A percentile compares a stretch with the other conserved stretches of the same genome.
Conservation (phyloP, 2,113 vertebrate genomes). For the Phylloscopus whistleri region DNA sequence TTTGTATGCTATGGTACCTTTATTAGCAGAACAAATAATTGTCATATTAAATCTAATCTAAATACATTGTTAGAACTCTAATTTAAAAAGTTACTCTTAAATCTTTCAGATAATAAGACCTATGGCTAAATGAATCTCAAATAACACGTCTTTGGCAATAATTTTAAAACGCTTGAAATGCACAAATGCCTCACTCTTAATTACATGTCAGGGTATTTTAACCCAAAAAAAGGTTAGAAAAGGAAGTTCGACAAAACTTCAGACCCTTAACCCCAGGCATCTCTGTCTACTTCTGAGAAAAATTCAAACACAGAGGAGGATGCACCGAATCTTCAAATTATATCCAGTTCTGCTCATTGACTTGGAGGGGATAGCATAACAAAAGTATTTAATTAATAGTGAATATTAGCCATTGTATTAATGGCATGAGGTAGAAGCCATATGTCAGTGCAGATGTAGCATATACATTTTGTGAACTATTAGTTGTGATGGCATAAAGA, state of each 20-base stretch:
- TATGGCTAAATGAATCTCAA: slow-evolving; percentile 24
- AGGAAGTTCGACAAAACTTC: not conserved
- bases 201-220: not conserved
- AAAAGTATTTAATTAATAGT: not conserved
- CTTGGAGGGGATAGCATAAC: not conserved
- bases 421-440: not conserved
- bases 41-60: slow-evolving; percentile 39
- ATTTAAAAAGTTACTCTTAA: slow-evolving; percentile 32
- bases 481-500: not conserved
- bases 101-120: slow-evolving; percentile 8
- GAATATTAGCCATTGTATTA: not conserved
- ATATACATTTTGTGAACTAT: not conserved
- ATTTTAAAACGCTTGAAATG: not conserved
- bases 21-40: slow-evolving; percentile 52
- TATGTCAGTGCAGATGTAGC: not conserved
- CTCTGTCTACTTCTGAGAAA: not conserved
- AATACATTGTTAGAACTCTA: slow-evolving; percentile 5
- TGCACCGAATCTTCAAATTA: not conserved
- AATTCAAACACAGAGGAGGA: not conserved
- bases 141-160: not conserved
- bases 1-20: slow-evolving; percentile 26
- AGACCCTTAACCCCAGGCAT: not conserved
- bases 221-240: not conserved
- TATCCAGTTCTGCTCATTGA: not conserved
- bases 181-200: not conserved